Evolutionary conservation across 2,797 vertebrate genomes (phyloP), one percentile per base, ranked within the genome.

Genomic region (Artibeus lituratus): DNA sequence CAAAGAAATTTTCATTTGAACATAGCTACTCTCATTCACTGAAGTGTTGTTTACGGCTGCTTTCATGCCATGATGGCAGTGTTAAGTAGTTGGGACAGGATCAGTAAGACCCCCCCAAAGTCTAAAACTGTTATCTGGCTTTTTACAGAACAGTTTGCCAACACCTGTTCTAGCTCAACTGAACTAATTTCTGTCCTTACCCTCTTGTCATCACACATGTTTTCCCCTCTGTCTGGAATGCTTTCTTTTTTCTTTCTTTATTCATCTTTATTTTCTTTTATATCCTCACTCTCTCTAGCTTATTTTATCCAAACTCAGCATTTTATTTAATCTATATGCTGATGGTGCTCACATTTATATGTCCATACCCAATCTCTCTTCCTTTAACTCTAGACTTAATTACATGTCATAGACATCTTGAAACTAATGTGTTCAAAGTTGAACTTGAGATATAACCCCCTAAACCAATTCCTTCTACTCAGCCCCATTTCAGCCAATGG

Each of bases 1-100:
- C 35, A 76, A 90, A 86, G 74, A 86, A 90, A 85, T 67, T 80
- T 95, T 95, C 35, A 80, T 26, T 90, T 83, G 16, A 87, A 87
- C 26, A 73, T 2, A 83, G 22, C 15, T 57, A 86, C n/a, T 90
- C 42, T 93, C 7, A 18, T 87, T 95, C 72, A 74, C 51, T 86
- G 81, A 37, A 35, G 11, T 84, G 15, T 90, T 92, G 18, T 84
- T 18, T 86, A 21, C 81, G 49, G 15, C 67, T 83, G 42, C 32
- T 91, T 77, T 80, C 29, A 32, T 62, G 37, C 73, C 57, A 32
- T 10, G 59, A 72, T 44, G 59, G 80, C 35, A 70, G 70, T 69
- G n/a, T 6, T 74, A 24, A 83, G 77, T n/a, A 37, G 35, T 12
- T 84, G n/a, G 2, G 4, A 67, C 59, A 87, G 72, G 80, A 21